Conservation (phyloP, 37 sponge, comb jelly and placozoan species). For the Axinella damicornis region DNA sequence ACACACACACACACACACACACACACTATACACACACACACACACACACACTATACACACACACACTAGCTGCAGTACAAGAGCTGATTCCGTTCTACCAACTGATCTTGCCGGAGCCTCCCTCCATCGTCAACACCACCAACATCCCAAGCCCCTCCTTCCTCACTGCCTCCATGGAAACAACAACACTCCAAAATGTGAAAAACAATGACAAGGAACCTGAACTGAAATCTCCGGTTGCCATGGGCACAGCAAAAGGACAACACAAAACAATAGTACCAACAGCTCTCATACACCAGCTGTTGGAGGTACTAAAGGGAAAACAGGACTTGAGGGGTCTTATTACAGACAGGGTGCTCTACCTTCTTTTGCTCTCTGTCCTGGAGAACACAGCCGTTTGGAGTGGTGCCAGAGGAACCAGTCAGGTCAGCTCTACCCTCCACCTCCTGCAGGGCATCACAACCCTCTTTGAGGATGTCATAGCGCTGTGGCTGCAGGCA, state of each 20-base stretch:
- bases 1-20: constrained; percentile 25
- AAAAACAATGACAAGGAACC: too few relatives aligned
- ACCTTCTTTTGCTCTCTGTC: constrained; percentile 52
- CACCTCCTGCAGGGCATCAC: constrained; percentile 49
- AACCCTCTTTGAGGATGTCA: constrained; percentile 52
- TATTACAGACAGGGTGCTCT: constrained; percentile 23
- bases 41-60: constrained; percentile 29
- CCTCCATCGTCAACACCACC: not conserved
- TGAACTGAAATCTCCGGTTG: too few relatives aligned
- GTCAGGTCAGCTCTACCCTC: constrained; percentile 19
- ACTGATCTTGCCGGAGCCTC: not conserved
- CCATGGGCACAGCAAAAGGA: too few relatives aligned
- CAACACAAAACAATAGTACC: not conserved
- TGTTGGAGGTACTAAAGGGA: not conserved
- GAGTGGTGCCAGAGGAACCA: constrained; percentile 15
- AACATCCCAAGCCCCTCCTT: not conserved
- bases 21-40: constrained; percentile 36
- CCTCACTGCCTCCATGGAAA: not conserved
- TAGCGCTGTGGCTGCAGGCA: constrained; percentile 44
- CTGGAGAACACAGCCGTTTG: constrained; percentile 29
- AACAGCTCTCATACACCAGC: not conserved
- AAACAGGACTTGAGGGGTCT: not conserved
- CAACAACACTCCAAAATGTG: too few relatives aligned
- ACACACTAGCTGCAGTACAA: constrained; percentile 26
- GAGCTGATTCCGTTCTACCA: constrained; percentile 34